Base-by-base conservation (phyloP, 1,140 invertebrate species). In the Palaemon carinicauda region DNA sequence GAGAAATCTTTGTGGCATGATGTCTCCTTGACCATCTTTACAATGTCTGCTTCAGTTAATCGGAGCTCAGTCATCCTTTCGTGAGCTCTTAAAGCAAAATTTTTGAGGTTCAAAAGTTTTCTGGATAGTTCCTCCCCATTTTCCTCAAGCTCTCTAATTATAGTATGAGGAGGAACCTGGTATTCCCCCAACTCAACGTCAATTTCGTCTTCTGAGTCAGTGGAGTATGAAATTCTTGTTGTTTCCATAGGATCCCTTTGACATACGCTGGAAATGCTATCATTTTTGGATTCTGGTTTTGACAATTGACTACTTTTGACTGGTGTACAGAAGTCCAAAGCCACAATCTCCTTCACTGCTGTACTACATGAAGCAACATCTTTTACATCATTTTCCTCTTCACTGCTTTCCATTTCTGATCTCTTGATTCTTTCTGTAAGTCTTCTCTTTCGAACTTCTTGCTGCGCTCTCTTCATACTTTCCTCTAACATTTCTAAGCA, bases 61-160 rank as follows among this genome's bases (percentile, higher is more conserved):
- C 78, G 27, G 9, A 80, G 56, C 54, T 80, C 78, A 17, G 15
- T 21, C 78, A 80, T 80, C 21, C 78, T 80, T n/a, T 80, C 52
- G 31, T 80, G 78, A 10, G 78, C 78, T 21, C 53, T 7, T n/a
- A 80, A 1, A 21, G 78, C 78, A 80, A 17, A 33, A 31, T 60
- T 54, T 60, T 80, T 80, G 29, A 80, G 19, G 21, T 33, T 80
- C n/a, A 2, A n/a, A 24, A 80, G 33, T 60, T 41, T 19, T 19
- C n/a, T 60, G 33, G 78, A 54, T 29, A 80, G 78, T 60, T 80
- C 78, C 53, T 33, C 53, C 78, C 78, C 78, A 80, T 56, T 52
- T 33, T 80, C 78, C 41, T 80, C 54, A 80, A 80, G 78, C 54
- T 80, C 53, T 80, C 78, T 80, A 80, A 80, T 80, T 56, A 56